Conservation (phyloP, 2,888 invertebrate species). For the Galerucella calmariensis region DNA sequence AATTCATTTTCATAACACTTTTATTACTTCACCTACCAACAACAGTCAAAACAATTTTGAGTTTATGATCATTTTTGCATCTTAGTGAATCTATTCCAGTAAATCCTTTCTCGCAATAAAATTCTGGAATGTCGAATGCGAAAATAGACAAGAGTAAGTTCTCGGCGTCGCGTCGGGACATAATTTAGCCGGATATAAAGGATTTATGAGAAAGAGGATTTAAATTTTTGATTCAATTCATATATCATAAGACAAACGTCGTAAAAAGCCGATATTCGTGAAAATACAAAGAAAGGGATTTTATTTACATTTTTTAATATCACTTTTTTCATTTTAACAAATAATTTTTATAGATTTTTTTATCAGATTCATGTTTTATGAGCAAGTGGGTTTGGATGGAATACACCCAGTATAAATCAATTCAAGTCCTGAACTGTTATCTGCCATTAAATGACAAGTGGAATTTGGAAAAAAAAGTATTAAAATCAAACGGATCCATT, state of each 20-base stretch:
- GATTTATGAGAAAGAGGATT: conserved; percentile 18
- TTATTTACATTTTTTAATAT: conserved; percentile 33
- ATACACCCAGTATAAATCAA: neutral
- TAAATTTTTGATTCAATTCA: conserved; percentile 30
- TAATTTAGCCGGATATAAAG: conserved; percentile 8
- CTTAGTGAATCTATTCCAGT: no score
- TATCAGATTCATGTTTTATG: conserved; percentile 27
- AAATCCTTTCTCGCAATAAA: neutral
- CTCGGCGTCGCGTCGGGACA: neutral
- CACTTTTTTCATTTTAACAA: conserved; percentile 22
- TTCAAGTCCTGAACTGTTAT: neutral
- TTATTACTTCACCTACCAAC: no score
- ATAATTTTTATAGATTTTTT: conserved; percentile 26
- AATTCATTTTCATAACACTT: no score
- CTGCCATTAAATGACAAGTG: neutral
- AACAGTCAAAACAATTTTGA: no score
- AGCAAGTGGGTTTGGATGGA: neutral
- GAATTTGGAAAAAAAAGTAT: neutral
- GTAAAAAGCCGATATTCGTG: conserved; percentile 28
- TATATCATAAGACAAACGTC: conserved; percentile 15
- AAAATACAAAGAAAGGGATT: conserved; percentile 20
- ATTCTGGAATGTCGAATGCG: neutral
- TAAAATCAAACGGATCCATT: no score
- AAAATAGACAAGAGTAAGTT: neutral
- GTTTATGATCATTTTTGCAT: no score